A percentile compares a stretch with the other conserved stretches of the same genome.
These are phyloP conservation scores for Cololabis saira DNA, from an alignment of 2,113 vertebrate species.

Conservation along the genomic window DNA sequence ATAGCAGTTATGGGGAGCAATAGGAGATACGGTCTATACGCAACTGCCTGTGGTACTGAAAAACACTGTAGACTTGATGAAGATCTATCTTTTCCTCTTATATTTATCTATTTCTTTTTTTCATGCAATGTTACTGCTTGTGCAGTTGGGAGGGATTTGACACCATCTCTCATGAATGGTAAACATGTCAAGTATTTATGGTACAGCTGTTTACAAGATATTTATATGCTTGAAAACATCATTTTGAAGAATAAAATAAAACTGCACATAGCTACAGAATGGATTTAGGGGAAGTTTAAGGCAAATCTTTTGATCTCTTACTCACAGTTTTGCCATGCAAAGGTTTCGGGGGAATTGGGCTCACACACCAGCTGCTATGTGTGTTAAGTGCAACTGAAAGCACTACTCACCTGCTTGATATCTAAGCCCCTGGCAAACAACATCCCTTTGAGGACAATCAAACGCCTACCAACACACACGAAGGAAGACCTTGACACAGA, in stretches of 20 bases:
- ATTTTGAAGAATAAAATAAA: no score
- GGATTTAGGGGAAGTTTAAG: background rate
- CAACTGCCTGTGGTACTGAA: no score
- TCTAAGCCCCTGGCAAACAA: background rate
- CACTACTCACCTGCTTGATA: background rate
- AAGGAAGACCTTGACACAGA: background rate
- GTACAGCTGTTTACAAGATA: constrained; percentile 4
- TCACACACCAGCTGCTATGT: background rate
- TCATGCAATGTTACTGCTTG: no score
- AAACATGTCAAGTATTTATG: background rate
- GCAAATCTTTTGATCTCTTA: background rate
- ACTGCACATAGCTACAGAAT: background rate
- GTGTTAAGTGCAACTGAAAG: background rate
- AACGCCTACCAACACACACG: background rate
- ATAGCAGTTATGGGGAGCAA: no score
- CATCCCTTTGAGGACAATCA: background rate
- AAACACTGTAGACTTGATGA: no score
- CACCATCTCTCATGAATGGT: background rate
- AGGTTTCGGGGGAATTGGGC: constrained; percentile 4
- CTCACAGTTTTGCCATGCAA: background rate
- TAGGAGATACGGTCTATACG: no score
- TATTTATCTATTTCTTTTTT: no score
- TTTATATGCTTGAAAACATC: background rate
- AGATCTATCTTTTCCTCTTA: no score
- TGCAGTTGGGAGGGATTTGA: background rate